Evolutionary conservation across 2,113 vertebrate species (phyloP), one percentile per base, ranked within the genome.

Genomic region (Etheostoma cragini): DNA sequence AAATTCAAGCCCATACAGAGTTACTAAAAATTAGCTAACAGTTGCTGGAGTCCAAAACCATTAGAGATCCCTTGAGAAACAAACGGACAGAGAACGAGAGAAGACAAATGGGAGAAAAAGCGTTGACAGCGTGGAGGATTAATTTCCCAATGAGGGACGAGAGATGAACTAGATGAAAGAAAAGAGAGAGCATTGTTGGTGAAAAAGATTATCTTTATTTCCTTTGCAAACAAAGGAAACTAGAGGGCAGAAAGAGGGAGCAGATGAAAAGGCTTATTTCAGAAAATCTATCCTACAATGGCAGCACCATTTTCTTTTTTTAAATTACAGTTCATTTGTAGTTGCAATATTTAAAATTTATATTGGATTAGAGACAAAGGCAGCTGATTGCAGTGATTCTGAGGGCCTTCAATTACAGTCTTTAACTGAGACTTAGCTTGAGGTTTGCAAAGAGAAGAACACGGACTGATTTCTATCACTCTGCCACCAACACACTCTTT

Each of bases 61-160:
- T 38, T 33, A 38, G 16, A 30, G 47, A 60, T 61, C 45, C 33
- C 22, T 0, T 33, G 74, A 50, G 21, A 56, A 58, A 73, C 35
- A 67, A 76, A 74, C 3, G 5, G 66, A 56, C 8, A 5, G 54
- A 70, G 65, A 47, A 10, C 0, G 24, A 76, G 52, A 56, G 21
- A 26, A 69, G 63, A 72, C 6, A 24, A 78, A 12, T 7, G 21
- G 17, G 21, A 21, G 53, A 17, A 35, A 42, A 62, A 26, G 68
- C 4, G 15, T 79, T 19, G 33, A 53, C 75, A 82, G 78, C 38
- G 21, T 24, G 70, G 75, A 75, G 68, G 69, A 85, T 88, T 97
- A 97, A 95, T 97, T 96, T 97, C 93, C 96, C 96, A 49, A 0
- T 4, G 68, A 78, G 57, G 60, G 63, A 82, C 15, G 3, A 22